These are phyloP conservation scores for Bursaphelenchus mucronatus DNA, from an alignment of 1,140 invertebrate genomes.

Conservation along the genomic window DNA sequence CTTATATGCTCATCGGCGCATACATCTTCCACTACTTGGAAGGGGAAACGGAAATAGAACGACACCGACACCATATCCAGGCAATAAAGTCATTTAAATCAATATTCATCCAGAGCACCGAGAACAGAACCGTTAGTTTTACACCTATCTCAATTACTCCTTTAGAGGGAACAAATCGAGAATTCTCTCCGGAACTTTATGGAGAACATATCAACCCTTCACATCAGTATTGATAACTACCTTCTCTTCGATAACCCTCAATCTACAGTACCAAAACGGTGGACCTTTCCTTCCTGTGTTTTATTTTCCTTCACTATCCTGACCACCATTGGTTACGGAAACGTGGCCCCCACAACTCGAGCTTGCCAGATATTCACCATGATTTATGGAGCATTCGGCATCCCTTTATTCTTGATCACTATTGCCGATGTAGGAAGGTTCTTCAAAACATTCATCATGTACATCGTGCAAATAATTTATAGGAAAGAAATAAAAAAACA, in stretches of 20 bases:
- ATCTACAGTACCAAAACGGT: constrained; percentile 28
- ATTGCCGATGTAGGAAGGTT: constrained; percentile 56
- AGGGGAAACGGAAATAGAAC: constrained; percentile 39
- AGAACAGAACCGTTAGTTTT: constrained; percentile 7
- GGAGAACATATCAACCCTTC: constrained; percentile 41
- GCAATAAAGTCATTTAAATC: constrained; percentile 23
- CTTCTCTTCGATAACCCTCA: constrained; percentile 34
- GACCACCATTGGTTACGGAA: constrained; percentile 48
- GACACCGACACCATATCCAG: constrained; percentile 38
- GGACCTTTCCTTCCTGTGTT: constrained; percentile 49
- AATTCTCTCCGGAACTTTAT: constrained; percentile 36
- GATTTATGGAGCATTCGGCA: constrained; percentile 55
- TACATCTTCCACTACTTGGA: constrained; percentile 53
- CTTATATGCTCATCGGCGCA: constrained; percentile 50
- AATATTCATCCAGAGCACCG: constrained; percentile 12
- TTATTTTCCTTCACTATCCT: constrained; percentile 55
- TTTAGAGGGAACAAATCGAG: constrained; percentile 47
- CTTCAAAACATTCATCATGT: constrained; percentile 59
- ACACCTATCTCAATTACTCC: constrained; percentile 18
- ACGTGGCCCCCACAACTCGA: constrained; percentile 49
- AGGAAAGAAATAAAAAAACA: constrained; percentile 53
- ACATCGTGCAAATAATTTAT: constrained; percentile 42
- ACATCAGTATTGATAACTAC: constrained; percentile 50
- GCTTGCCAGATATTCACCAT: constrained; percentile 54
- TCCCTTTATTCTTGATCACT: constrained; percentile 55